These are phyloP conservation scores for Zaprionus capensis DNA, from an alignment of 1,140 invertebrate species.

Conservation along the genomic window DNA sequence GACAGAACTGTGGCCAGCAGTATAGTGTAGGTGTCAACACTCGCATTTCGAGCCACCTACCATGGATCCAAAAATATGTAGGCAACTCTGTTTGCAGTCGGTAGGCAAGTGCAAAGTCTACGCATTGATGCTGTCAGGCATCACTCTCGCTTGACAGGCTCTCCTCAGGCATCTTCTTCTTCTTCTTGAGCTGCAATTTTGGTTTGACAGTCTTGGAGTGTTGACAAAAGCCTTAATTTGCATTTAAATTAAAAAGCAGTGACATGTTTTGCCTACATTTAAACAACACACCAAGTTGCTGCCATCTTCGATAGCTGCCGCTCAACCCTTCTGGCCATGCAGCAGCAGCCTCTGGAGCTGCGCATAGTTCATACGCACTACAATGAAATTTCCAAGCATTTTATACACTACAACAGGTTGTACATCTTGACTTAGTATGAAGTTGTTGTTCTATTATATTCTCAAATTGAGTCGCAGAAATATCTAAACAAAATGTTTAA, in stretches of 20 bases:
- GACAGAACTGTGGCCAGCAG: constrained; percentile 85
- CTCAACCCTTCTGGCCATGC: constrained; percentile 27
- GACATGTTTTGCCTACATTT: constrained; percentile 81
- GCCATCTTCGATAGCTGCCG: not conserved
- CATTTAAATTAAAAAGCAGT: constrained; percentile 84
- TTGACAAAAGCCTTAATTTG: constrained; percentile 84
- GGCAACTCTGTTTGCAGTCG: constrained; percentile 53
- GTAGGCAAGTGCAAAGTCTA: constrained; percentile 17
- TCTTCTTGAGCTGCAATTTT: constrained; percentile 17
- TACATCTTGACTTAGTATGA: not conserved
- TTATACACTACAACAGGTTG: constrained; percentile 2
- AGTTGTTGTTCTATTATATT: too few relatives aligned
- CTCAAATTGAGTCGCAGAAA: too few relatives aligned
- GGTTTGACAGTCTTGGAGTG: constrained; percentile 61
- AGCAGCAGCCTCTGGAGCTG: constrained; percentile 30
- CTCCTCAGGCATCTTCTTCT: constrained; percentile 30
- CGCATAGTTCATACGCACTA: constrained; percentile 57
- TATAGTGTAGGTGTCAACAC: constrained; percentile 88
- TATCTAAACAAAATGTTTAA: not conserved
- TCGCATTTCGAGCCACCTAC: constrained; percentile 87
- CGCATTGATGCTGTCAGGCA: constrained; percentile 31
- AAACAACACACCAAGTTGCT: constrained; percentile 59
- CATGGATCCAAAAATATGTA: constrained; percentile 86
- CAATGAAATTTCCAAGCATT: constrained; percentile 35
- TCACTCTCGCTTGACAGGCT: constrained; percentile 12